Conservation (phyloP, 1,140 invertebrate genomes). For the Pseudomyrmex gracilis region DNA sequence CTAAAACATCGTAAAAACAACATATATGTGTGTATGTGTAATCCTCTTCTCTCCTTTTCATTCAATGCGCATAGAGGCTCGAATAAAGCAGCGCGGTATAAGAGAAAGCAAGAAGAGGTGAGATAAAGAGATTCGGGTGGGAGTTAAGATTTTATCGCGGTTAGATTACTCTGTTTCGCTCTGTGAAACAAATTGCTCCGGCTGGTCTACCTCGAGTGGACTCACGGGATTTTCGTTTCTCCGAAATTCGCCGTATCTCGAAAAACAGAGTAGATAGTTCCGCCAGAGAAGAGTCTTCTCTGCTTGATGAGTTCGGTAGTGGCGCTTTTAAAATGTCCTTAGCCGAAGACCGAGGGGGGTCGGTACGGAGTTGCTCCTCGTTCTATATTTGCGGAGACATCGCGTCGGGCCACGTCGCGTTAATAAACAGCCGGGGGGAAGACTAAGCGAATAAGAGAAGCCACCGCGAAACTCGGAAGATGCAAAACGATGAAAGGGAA, state of each 20-base stretch:
- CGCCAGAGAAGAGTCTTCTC: conserved; percentile 24
- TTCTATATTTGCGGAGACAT: conserved; percentile 60
- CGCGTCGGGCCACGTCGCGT: conserved; percentile 41
- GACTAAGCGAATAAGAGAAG: conserved; percentile 40
- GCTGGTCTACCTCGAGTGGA: conserved; percentile 30
- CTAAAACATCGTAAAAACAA: too few relatives aligned
- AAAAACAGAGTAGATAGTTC: neutral
- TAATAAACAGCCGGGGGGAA: conserved; percentile 51
- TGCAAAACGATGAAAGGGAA: conserved; percentile 4
- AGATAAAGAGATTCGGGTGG: conserved; percentile 22
- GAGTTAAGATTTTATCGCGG: conserved; percentile 50
- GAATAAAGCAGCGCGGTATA: neutral
- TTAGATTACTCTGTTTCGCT: conserved; percentile 51
- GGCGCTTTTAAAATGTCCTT: conserved; percentile 46
- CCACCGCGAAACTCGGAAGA: conserved; percentile 41
- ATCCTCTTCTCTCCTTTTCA: conserved; percentile 18
- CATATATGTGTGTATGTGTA: too few relatives aligned
- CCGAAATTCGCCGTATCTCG: conserved; percentile 30
- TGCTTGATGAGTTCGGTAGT: conserved; percentile 34
- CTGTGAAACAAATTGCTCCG: conserved; percentile 45
- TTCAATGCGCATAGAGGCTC: conserved; percentile 22
- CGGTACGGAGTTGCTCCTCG: neutral
- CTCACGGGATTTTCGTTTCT: conserved; percentile 46
- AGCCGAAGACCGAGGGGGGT: conserved; percentile 36
- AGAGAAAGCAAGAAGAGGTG: neutral